A percentile compares a stretch with the other conserved stretches of the same genome.
These are phyloP conservation scores for Dreissena polymorpha DNA, from an alignment of 1,140 invertebrate species.

Conservation along the genomic window DNA sequence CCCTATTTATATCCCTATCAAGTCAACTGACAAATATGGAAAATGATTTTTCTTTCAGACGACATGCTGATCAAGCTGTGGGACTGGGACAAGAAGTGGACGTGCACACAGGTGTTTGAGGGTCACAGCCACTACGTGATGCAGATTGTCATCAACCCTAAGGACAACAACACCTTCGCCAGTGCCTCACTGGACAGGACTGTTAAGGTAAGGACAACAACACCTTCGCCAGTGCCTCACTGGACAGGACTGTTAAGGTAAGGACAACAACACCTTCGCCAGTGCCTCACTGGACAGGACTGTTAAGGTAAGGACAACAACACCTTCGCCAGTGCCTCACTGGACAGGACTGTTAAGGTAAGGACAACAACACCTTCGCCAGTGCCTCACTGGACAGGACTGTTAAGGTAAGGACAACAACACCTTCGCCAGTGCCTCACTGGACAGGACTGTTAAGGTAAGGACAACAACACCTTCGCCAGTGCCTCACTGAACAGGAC, in stretches of 20 bases:
- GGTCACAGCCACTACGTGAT: conserved; percentile 99
- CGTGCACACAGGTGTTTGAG: conserved; percentile 93
- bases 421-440: conserved; percentile 99
- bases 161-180: conserved; percentile 99
- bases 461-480: conserved; percentile 99
- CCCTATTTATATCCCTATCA: too few species aligned
- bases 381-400: conserved; percentile 84
- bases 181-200: conserved; percentile 98
- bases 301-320: conserved; percentile 94
- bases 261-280: conserved; percentile 99
- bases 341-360: conserved; percentile 76
- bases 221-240: conserved; percentile 96
- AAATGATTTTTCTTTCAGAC: conserved; percentile 87
- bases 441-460: conserved; percentile 98
- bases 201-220: conserved; percentile 99
- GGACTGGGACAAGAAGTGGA: conserved; percentile 99
- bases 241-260: conserved; percentile 76
- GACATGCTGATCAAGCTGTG: conserved; percentile 99
- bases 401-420: conserved; percentile 94
- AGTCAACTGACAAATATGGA: too few species aligned
- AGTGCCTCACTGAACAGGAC: conserved; percentile 98
- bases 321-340: conserved; percentile 96
- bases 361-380: conserved; percentile 99
- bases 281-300: conserved; percentile 84
- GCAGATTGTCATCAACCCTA: conserved; percentile 99